Evolutionary conservation across 2,113 vertebrate genomes (phyloP).

Genomic region (Ellobius talpinus): DNA sequence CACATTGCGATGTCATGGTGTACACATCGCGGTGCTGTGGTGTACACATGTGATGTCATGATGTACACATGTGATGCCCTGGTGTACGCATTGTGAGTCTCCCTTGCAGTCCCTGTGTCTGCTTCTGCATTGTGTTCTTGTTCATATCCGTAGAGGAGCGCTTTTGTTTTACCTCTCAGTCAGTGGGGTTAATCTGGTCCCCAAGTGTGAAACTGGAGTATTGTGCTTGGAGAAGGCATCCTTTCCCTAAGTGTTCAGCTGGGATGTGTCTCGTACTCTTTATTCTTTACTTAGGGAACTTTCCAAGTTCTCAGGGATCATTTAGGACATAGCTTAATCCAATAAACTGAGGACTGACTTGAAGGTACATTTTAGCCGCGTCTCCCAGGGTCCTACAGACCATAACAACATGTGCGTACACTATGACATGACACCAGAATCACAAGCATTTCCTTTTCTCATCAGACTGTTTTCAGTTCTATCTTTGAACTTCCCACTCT

Average conservation of each 20-base stretch:
- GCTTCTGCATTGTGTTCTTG: background rate
- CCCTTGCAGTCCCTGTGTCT: background rate
- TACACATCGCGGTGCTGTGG: too few relatives aligned
- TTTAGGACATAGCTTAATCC: conserved; percentile 14
- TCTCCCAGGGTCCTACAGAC: background rate
- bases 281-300: conserved; percentile 66
- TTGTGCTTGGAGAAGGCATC: conserved; percentile 66
- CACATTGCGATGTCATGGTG: too few relatives aligned
- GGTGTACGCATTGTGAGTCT: background rate
- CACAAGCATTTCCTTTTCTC: background rate
- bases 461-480: conserved; percentile 10
- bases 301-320: conserved; percentile 70
- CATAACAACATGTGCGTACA: background rate
- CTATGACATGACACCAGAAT: background rate
- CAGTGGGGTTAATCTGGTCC: conserved; percentile 28
- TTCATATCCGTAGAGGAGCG: background rate
- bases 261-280: conserved; percentile 56
- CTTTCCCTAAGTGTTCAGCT: conserved; percentile 20
- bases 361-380: background rate
- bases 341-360: background rate
- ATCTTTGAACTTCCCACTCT: background rate
- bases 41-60: too few relatives aligned
- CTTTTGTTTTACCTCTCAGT: conserved; percentile 18
- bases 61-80: too few relatives aligned
- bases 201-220: conserved; percentile 41